Conservation (phyloP, 2,797 vertebrate genomes). For the Scolopax rusticola region DNA sequence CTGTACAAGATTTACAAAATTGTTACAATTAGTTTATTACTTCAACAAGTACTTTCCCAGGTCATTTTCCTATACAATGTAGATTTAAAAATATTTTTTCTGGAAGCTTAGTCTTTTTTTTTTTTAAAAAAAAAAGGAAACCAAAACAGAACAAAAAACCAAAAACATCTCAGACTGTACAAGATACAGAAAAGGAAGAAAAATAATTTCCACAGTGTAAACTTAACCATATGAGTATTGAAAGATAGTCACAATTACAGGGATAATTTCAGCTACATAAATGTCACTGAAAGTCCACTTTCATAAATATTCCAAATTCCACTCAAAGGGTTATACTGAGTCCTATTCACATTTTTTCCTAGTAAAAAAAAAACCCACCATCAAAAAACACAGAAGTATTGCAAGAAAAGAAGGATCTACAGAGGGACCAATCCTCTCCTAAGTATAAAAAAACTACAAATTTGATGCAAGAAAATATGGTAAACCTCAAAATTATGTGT, state of each 20-base stretch:
- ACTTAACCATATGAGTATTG: not conserved
- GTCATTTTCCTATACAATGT: not conserved
- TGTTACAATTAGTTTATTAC: not conserved
- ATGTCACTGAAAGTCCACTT: not conserved
- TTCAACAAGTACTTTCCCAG: not conserved
- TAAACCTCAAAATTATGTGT: not conserved
- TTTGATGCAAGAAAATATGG: not conserved
- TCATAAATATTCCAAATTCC: not conserved
- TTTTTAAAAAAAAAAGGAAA: not conserved
- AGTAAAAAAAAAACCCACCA: not conserved
- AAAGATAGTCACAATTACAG: not conserved
- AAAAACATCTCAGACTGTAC: not conserved
- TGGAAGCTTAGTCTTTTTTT: not conserved
- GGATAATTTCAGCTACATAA: not conserved
- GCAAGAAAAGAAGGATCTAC: not conserved
- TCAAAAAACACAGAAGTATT: not conserved
- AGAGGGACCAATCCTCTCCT: rapidly evolving
- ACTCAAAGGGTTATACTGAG: not conserved
- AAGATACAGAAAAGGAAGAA: not conserved
- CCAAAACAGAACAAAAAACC: rapidly evolving
- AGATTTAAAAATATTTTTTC: not conserved
- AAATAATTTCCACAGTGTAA: not conserved
- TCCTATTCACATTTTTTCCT: not conserved
- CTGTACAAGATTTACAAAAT: not conserved
- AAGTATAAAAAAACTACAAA: not conserved